Evolutionary conservation across 64 coral and sea anemone species (phyloP).

Genomic region (Trachythela sp.): DNA sequence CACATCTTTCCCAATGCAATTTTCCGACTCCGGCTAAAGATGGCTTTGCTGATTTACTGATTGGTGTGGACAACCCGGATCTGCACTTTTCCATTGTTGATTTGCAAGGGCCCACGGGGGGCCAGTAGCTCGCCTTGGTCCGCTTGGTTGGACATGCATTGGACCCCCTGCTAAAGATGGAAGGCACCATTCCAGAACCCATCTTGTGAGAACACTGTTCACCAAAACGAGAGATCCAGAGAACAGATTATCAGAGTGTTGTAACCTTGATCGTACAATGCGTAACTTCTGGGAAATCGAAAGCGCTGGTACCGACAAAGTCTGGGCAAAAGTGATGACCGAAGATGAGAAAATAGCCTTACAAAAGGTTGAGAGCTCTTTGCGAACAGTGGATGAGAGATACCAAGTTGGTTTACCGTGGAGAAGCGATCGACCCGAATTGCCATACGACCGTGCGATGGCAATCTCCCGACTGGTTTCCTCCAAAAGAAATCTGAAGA

Average conservation of each 20-base stretch:
- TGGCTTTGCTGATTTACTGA: neutral
- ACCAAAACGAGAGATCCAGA: too few relatives aligned
- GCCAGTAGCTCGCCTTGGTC: neutral
- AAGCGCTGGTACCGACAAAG: neutral
- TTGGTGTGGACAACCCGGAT: neutral
- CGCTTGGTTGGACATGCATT: neutral
- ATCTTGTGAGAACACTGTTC: neutral
- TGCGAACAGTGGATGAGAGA: neutral
- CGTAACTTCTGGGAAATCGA: slow-evolving; percentile 49
- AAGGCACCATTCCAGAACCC: neutral
- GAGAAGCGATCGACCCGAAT: neutral
- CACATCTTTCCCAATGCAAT: neutral
- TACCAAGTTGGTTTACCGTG: slow-evolving; percentile 22
- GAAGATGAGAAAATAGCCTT: slow-evolving; percentile 32
- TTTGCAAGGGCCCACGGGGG: neutral
- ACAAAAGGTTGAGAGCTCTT: slow-evolving; percentile 23
- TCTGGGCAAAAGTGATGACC: neutral
- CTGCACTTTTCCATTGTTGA: neutral
- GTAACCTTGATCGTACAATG: neutral
- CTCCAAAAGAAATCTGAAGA: slow-evolving; percentile 35
- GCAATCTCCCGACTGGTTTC: neutral
- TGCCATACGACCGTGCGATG: slow-evolving; percentile 19
- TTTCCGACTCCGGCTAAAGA: neutral
- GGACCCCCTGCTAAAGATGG: neutral
- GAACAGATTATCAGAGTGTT: neutral